These are phyloP conservation scores for Trachops cirrhosus DNA, from an alignment of 2,797 vertebrate genomes.

Conservation along the genomic window DNA sequence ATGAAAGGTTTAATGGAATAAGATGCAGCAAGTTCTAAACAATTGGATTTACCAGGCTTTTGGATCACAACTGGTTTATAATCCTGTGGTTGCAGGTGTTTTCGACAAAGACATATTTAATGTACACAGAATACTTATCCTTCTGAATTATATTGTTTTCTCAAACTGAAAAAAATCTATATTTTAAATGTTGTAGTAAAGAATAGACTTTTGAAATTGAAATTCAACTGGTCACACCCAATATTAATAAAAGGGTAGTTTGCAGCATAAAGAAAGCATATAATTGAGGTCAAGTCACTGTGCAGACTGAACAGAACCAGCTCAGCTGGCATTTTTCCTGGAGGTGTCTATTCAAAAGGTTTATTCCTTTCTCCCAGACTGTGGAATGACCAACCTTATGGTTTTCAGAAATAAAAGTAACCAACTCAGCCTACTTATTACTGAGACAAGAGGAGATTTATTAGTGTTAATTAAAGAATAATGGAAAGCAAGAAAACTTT, in stretches of 20 bases:
- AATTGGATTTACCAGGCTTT: slow-evolving; percentile 7
- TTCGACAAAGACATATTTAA: slow-evolving; percentile 18
- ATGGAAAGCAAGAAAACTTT: background rate
- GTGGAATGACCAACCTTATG: background rate
- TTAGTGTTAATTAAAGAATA: background rate
- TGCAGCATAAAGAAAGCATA: background rate
- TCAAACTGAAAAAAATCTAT: slow-evolving; percentile 30
- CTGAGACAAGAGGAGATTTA: background rate
- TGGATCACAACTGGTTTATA: background rate
- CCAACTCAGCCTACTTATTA: background rate
- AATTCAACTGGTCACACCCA: background rate
- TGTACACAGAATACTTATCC: background rate
- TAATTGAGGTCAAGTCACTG: background rate
- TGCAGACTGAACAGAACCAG: slow-evolving; percentile 5
- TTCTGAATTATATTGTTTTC: slow-evolving; percentile 26
- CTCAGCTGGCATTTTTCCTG: slow-evolving; percentile 10
- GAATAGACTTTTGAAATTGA: slow-evolving; percentile 36
- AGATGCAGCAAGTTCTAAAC: slow-evolving; percentile 1
- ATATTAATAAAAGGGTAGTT: background rate
- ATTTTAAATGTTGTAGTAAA: slow-evolving; percentile 7
- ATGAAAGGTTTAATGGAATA: background rate
- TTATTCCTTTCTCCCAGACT: background rate
- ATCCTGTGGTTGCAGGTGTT: background rate
- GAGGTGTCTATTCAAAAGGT: background rate
- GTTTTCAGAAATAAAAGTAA: slow-evolving; percentile 21